Evolutionary conservation across 2,113 vertebrate genomes (phyloP), one percentile per base, ranked within the genome.

Genomic region (Protomyctophum bolini): DNA sequence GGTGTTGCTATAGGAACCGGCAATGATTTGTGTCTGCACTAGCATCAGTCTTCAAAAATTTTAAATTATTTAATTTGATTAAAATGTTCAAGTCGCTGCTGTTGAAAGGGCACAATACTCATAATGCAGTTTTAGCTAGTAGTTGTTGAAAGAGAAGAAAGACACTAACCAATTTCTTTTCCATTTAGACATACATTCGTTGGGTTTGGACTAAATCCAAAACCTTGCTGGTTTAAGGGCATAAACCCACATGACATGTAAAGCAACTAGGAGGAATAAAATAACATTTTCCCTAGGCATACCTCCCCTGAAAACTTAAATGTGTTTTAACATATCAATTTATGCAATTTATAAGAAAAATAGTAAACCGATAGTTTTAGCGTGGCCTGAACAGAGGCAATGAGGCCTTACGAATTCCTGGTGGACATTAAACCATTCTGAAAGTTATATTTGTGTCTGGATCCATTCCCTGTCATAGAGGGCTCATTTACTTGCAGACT

Each of bases 381-480:
- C 0, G 47, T 78, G 72, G 64, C 21, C 14, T 47, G 45, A 55
- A 51, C 1, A 11, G 50, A 10, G 52, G 12, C 5, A 10, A 52
- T 29, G 21, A n/a, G 11, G 52, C 59, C 10, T 75, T 49, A 79
- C 59, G 64, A 46, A 48, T 79, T 79, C 63, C 65, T 45, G 64
- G 75, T 70, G 29, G 61, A 55, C 6, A 48, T 47, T 56, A 10
- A 66, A 58, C 4, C 7, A 10, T 54, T 41, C 50, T 76, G 45
- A 2, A 50, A 58, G 63, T 68, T 78, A 78, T 60, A 74, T 77
- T 54, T 64, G 72, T 71, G 71, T 10, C 49, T 11, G 15, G 63
- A 65, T 70, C 48, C 52, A 8, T 59, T 66, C 57, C 7, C 63
- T 68, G 15, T 65, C 51, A 21, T 49, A 52, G n/a, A 68, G 41